Evolutionary conservation across 2,888 invertebrate species (phyloP).

Genomic region (Epirrita christyi): DNA sequence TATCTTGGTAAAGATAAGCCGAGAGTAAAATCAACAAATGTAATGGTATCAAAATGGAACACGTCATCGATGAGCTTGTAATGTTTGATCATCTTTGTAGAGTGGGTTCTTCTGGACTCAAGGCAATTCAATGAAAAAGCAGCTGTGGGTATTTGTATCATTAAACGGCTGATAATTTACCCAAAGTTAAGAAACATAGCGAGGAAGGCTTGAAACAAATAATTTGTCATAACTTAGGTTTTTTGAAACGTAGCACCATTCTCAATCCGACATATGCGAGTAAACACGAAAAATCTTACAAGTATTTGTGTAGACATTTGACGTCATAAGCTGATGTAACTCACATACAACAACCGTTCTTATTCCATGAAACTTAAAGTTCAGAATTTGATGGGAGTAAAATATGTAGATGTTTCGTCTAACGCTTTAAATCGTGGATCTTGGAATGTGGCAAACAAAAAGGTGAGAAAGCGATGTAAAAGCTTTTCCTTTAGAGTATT

Average conservation of each 20-base stretch:
- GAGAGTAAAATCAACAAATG: no score
- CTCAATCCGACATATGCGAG: constrained; percentile 20
- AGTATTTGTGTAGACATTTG: constrained; percentile 38
- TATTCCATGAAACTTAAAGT: constrained; percentile 1
- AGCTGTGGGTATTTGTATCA: no score
- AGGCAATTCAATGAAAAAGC: no score
- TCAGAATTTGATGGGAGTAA: background rate
- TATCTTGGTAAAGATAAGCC: no score
- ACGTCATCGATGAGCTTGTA: no score
- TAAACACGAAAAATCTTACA: constrained; percentile 36
- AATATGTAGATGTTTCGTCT: constrained; percentile 38
- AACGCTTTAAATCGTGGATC: constrained; percentile 49
- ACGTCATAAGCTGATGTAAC: constrained; percentile 17
- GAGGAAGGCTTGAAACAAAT: constrained; percentile 1
- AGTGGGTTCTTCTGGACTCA: no score
- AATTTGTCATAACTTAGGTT: constrained; percentile 16
- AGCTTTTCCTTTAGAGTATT: constrained; percentile 66
- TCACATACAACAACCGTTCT: constrained; percentile 1
- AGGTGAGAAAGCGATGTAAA: constrained; percentile 63
- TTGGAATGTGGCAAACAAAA: constrained; percentile 62
- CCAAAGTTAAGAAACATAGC: no score
- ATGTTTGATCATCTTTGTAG: no score
- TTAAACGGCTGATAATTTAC: no score
- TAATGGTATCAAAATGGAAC: no score
- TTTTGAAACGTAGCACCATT: constrained; percentile 16